These are phyloP conservation scores for Bothrops jararaca DNA, from an alignment of 2,113 vertebrate genomes.

Conservation along the genomic window DNA sequence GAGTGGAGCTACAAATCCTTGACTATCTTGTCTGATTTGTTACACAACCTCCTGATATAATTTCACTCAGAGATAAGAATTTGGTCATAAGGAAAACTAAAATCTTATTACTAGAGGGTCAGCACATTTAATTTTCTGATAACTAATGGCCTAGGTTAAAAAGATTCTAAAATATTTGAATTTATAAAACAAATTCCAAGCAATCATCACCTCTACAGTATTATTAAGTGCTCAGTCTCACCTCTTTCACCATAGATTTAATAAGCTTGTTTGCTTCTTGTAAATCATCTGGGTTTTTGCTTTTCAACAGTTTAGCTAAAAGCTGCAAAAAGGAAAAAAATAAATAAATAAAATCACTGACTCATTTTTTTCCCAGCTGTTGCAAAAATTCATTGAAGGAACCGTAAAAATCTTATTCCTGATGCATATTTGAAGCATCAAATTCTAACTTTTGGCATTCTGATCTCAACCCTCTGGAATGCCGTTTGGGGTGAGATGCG, in stretches of 20 bases:
- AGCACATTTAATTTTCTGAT: not conserved
- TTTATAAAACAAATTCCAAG: not conserved
- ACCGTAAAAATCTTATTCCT: not conserved
- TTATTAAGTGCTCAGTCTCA: slow-evolving; percentile 62
- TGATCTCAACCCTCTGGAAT: not conserved
- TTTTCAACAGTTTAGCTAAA: slow-evolving; percentile 88
- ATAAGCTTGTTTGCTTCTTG: slow-evolving; percentile 94
- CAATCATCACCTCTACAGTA: not conserved
- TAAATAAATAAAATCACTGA: not conserved
- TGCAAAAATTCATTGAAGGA: not conserved
- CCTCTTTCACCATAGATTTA: slow-evolving; percentile 98
- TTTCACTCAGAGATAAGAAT: not conserved
- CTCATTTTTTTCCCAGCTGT: not conserved
- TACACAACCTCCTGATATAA: not conserved
- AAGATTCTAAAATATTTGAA: slow-evolving; percentile 3
- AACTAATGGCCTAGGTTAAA: not conserved
- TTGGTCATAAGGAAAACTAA: not conserved
- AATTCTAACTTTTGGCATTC: not conserved
- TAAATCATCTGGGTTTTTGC: slow-evolving; percentile 93
- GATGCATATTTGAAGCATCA: not conserved
- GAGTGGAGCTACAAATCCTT: not conserved
- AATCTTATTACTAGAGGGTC: not conserved
- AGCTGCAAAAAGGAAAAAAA: slow-evolving; percentile 70
- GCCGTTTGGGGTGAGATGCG: no score
- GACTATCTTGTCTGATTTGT: not conserved